Evolutionary conservation across 1,140 invertebrate species (phyloP), one percentile per base, ranked within the genome.

Genomic region (Goniozus legneri): DNA sequence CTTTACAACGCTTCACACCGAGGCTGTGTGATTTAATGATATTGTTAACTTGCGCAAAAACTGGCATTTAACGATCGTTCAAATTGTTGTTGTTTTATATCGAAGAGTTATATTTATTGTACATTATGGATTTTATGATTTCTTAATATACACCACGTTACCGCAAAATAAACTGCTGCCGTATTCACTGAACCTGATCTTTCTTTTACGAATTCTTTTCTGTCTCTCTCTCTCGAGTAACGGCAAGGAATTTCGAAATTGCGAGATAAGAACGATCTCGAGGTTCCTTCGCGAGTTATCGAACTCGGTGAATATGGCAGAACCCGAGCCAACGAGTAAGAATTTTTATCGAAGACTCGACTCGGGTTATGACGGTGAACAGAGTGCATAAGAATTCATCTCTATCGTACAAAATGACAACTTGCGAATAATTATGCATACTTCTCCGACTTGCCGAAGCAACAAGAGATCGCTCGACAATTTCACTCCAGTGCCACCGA

Each of bases 131-230:
- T 47, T 52, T 52, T 61, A 72, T n/a, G n/a, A n/a, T n/a, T n/a
- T n/a, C n/a, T n/a, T n/a, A n/a, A n/a, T n/a, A 70, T 72, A 72
- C 53, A 71, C 47, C 56, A 58, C 56, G 59, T 51, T 70, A 50
- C 61, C 62, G 52, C 52, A 66, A 71, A 58, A 59, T 39, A 58
- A 56, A 58, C 56, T 50, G 49, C 56, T 67, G 66, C 67, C 69
- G 69, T 70, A 70, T 70, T 70, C 66, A 71, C 69, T 70, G 60
- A 57, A 67, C 56, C 60, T 56, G 45, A 51, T 59, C 48, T 50
- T 48, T 52, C 52, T 37, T 40, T 40, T 39, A 51, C 31, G 4
- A 27, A 6, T 10, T 27, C 24, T 27, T 27, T 27, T 30, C 33
- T 35, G 24, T 55, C 33, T 34, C 33, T 18, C 33, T 34, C 35